phyloP scores from a whole-genome alignment of 2,797 vertebrate species.

The Peromyscus melanophrys region DNA sequence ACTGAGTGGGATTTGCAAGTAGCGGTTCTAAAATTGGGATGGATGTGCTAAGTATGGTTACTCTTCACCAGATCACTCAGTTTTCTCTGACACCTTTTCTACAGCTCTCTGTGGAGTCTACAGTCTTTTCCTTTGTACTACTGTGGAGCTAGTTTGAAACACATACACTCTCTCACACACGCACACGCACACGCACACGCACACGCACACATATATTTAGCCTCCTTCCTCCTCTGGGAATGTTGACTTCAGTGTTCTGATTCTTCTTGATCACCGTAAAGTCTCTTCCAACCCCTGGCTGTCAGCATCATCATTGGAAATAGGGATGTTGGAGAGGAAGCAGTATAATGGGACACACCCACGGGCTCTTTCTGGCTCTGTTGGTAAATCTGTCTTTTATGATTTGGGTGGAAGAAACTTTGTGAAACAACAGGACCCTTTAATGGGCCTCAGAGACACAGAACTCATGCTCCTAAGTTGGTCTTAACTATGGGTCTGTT shows the following conservation, averaged over 20 bases:
- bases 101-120: neutral
- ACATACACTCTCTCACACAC: no score
- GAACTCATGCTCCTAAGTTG: neutral
- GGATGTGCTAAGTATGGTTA: neutral
- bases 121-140: neutral
- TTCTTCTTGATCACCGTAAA: neutral
- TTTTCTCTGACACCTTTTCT: neutral
- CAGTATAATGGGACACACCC: neutral
- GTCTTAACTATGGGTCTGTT: no score
- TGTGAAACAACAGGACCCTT: neutral
- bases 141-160: neutral
- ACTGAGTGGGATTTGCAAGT: neutral
- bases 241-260: neutral
- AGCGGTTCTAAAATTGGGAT: conserved; percentile 47
- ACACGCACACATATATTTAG: neutral
- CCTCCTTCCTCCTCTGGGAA: neutral
- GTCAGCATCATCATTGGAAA: conserved; percentile 25
- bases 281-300: neutral
- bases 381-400: neutral
- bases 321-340: neutral
- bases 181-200: neutral
- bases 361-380: neutral
- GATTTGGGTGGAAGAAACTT: neutral
- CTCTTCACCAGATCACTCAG: neutral
- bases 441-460: neutral